A percentile compares a stretch with the other conserved stretches of the same genome.
These are phyloP conservation scores for Meloidogyne floridensis DNA, from an alignment of 1,140 invertebrate species.

Conservation along the genomic window DNA sequence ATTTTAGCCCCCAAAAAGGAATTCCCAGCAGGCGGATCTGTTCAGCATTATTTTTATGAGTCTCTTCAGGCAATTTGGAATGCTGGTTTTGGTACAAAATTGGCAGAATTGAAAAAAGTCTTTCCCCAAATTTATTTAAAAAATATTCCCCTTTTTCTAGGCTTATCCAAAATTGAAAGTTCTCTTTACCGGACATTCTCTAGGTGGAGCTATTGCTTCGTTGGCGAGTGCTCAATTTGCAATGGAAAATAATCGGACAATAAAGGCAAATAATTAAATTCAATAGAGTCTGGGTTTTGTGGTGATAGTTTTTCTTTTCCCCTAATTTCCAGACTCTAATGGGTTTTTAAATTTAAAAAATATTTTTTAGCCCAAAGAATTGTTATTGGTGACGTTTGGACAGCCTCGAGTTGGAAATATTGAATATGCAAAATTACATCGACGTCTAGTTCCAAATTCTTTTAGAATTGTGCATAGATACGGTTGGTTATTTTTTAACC, in stretches of 20 bases:
- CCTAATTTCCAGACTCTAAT: too few relatives aligned
- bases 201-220: slow-evolving; percentile 50
- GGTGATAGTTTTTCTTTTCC: too few relatives aligned
- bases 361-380: slow-evolving; percentile 2
- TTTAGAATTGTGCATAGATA: slow-evolving; percentile 54
- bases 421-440: slow-evolving; percentile 47
- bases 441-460: slow-evolving; percentile 48
- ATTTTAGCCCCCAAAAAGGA: slow-evolving; percentile 41
- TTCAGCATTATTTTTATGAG: slow-evolving; percentile 50
- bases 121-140: neutral
- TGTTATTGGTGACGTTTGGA: slow-evolving; percentile 49
- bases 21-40: slow-evolving; percentile 52
- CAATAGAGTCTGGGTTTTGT: neutral
- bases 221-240: slow-evolving; percentile 55
- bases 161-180: slow-evolving; percentile 34
- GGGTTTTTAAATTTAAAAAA: neutral
- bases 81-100: slow-evolving; percentile 41
- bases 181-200: slow-evolving; percentile 53
- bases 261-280: neutral
- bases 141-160: neutral
- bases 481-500: neutral
- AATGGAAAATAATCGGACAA: slow-evolving; percentile 36
- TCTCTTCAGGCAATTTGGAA: slow-evolving; percentile 41
- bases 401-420: slow-evolving; percentile 54
- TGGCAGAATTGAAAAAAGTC: slow-evolving; percentile 33